A percentile compares a stretch with the other conserved stretches of the same genome.
phyloP scores from a whole-genome alignment of 1,140 invertebrate species.

The Ceratina australensis region DNA sequence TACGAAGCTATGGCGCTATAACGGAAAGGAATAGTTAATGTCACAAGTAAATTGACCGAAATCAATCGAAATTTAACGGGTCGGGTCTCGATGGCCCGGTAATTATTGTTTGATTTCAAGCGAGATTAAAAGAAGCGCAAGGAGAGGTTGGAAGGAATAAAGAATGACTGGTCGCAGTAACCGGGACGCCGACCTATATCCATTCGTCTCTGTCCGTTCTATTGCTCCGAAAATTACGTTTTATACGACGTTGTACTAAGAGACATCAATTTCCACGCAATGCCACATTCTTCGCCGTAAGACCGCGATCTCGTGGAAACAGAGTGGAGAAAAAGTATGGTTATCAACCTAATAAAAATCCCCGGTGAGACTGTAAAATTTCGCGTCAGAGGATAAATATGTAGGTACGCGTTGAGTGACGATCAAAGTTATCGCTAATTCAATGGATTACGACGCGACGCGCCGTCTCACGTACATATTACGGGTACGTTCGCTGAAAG shows the following conservation, averaged over 20 bases:
- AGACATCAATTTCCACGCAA: conserved; percentile 13
- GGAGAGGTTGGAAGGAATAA: not conserved
- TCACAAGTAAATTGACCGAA: conserved; percentile 1
- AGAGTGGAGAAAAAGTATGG: no score
- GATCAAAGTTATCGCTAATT: conserved; percentile 43
- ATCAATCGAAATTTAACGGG: conserved; percentile 2
- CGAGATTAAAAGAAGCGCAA: not conserved
- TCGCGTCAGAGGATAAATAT: not conserved
- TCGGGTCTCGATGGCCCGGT: not conserved
- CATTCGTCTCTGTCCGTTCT: conserved; percentile 38
- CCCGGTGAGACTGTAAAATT: not conserved
- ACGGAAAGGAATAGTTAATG: not conserved
- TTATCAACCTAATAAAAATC: conserved; percentile 16
- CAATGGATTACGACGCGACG: conserved; percentile 33
- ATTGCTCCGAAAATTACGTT: conserved; percentile 29
- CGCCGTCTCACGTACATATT: conserved; percentile 26
- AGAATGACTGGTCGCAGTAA: conserved; percentile 37
- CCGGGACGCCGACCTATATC: conserved; percentile 12
- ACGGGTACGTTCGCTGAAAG: conserved; percentile 16
- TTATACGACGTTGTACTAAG: conserved; percentile 39
- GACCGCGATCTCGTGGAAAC: not conserved
- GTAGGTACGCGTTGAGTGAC: not conserved
- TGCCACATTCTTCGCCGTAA: no score
- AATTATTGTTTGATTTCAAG: conserved; percentile 15
- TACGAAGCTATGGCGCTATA: not conserved